Evolutionary conservation across 2,113 vertebrate genomes (phyloP), one percentile per base, ranked within the genome.

Genomic region (Montifringilla adamsi): DNA sequence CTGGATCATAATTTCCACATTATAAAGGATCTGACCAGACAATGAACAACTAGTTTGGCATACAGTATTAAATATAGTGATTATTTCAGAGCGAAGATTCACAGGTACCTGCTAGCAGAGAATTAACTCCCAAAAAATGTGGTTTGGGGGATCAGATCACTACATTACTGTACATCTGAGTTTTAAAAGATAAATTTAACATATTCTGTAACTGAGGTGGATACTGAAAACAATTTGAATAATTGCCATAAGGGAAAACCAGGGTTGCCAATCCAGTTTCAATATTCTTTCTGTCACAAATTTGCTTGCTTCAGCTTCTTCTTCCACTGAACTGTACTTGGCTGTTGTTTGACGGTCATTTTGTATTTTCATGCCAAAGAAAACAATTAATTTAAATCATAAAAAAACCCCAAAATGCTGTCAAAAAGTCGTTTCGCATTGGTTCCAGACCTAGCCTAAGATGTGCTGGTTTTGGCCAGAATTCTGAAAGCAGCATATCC

Each of bases 281-380:
- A 86, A 90, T 83, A 85, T 60, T 68, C 52, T 87, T 56, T 89
- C 53, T 92, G 66, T 67, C 66, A 75, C 47, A 96, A 91, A 95
- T 53, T 46, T 82, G 75, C 49, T 44, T 55, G 52, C 74, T 94
- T 95, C 93, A 90, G 84, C 84, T 87, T 49, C 93, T 89, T 67
- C 91, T 67, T 20, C 46, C 27, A 75, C 60, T 72, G 64, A 81
- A 62, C 37, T 70, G 75, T 33, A 69, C 67, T 84, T 77, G 56
- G 46, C 60, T n/a, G 14, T 49, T 79, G 19, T 89, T 84, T 75
- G 70, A 53, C 3, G 2, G 80, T 68, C 84, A 87, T 52, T 89
- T 87, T 64, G 41, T 58, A 49, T 82, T 91, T 94, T 91, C 74
- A 76, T 4, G 28, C 84, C 84, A 94, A 95, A 73, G 33, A 87